Conservation (phyloP, 2,888 invertebrate genomes). For the Parasteatoda lunata region DNA sequence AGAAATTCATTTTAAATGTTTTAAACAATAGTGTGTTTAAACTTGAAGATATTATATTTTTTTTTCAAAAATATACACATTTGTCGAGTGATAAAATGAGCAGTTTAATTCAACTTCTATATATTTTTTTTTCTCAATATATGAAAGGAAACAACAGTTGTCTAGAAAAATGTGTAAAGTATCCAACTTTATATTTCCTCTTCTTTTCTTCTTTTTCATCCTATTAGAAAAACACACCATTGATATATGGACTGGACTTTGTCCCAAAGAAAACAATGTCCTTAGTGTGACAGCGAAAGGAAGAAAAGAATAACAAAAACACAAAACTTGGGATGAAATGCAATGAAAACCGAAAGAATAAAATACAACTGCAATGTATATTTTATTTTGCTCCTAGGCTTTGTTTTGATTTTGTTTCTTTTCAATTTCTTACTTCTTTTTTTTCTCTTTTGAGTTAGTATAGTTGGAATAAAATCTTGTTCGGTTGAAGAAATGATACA, state of each 20-base stretch:
- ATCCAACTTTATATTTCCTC: background rate
- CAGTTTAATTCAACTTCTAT: too few species aligned
- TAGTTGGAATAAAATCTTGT: conserved; percentile 2
- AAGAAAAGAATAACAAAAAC: conserved; percentile 12
- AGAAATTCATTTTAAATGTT: too few species aligned
- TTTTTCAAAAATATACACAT: too few species aligned
- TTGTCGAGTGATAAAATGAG: too few species aligned
- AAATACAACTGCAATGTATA: conserved; percentile 38
- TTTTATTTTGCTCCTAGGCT: conserved; percentile 30
- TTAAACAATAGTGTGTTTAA: too few species aligned
- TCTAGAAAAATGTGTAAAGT: too few species aligned
- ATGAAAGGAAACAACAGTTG: too few species aligned
- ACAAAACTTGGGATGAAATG: conserved; percentile 27
- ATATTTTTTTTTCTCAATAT: too few species aligned
- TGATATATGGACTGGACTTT: background rate
- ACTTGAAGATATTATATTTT: too few species aligned
- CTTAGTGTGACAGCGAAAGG: background rate
- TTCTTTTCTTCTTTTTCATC: background rate
- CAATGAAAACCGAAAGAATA: conserved; percentile 15
- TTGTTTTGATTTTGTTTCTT: background rate
- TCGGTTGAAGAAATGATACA: background rate
- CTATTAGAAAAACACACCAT: background rate
- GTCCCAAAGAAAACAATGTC: background rate
- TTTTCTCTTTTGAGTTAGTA: background rate
- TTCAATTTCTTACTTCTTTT: background rate